Conservation (phyloP, 2,113 vertebrate genomes). For the Thermophis baileyi region DNA sequence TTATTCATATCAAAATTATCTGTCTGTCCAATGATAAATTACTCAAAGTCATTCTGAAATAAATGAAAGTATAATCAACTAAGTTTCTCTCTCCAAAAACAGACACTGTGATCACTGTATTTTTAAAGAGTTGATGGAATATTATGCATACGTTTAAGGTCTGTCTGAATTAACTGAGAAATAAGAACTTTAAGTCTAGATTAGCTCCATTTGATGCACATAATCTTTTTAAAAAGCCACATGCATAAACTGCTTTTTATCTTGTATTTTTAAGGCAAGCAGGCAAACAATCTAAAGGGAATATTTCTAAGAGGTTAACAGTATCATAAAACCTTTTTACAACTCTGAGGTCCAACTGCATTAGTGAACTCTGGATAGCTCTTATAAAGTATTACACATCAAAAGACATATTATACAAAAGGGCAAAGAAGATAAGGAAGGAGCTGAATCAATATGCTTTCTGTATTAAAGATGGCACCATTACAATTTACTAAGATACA, state of each 20-base stretch:
- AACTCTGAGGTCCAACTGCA: background rate
- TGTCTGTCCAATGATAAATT: background rate
- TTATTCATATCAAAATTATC: slow-evolving; percentile 26
- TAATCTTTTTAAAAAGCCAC: background rate
- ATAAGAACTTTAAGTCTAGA: background rate
- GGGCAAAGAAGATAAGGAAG: background rate
- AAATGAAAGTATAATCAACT: background rate
- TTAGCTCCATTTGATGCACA: background rate
- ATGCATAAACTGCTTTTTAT: background rate
- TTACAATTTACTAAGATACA: background rate
- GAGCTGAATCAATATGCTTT: background rate
- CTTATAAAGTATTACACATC: background rate
- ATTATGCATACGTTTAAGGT: background rate
- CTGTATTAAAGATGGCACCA: background rate
- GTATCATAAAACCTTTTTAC: background rate
- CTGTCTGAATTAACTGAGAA: background rate
- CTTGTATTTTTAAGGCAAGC: background rate
- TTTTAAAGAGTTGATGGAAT: background rate
- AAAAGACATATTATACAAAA: background rate
- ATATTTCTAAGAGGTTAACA: background rate
- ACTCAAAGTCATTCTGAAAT: background rate
- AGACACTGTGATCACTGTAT: background rate
- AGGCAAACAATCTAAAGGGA: slow-evolving; percentile 1
- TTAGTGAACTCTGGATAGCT: background rate
- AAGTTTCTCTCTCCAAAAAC: background rate